These are phyloP conservation scores for Ptilonorhynchus violaceus DNA, from an alignment of 2,113 vertebrate genomes.

Conservation along the genomic window DNA sequence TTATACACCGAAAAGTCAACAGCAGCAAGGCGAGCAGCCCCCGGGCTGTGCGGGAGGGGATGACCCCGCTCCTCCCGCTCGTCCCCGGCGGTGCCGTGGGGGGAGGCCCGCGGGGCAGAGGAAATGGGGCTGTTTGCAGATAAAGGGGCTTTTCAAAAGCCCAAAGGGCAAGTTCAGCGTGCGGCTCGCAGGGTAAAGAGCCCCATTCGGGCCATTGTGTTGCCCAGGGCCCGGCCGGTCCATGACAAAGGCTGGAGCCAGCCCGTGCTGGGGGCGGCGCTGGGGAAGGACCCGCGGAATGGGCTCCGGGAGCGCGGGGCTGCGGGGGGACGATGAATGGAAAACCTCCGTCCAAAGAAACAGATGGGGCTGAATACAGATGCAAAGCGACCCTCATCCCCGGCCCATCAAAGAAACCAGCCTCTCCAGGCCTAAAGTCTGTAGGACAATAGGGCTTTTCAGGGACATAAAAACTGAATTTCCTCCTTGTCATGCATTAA, in stretches of 20 bases:
- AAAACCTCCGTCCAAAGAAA: background rate
- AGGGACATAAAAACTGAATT: background rate
- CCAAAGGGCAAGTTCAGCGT: background rate
- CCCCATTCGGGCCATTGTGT: background rate
- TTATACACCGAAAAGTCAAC: slow-evolving; percentile 13
- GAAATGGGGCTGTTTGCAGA: background rate
- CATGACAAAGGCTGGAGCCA: background rate
- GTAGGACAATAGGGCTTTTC: background rate
- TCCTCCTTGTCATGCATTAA: background rate
- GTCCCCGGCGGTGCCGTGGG: background rate
- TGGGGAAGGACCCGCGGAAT: background rate
- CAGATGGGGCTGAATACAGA: background rate
- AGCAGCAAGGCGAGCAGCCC: background rate
- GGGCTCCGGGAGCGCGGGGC: background rate
- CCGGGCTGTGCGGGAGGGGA: background rate
- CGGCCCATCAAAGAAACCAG: background rate
- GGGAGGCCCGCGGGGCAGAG: background rate
- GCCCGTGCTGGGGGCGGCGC: background rate
- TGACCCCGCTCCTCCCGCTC: background rate
- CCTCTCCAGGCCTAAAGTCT: background rate
- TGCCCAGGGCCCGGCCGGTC: background rate
- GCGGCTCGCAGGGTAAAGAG: background rate
- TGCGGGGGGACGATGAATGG: background rate
- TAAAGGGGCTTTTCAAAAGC: slow-evolving; percentile 13
- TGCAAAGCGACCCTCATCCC: background rate